Percentiles rank a stretch among this genome's conserved stretches.
Conservation (phyloP, 2,113 vertebrate species). For the Herpetotheres cachinnans region DNA sequence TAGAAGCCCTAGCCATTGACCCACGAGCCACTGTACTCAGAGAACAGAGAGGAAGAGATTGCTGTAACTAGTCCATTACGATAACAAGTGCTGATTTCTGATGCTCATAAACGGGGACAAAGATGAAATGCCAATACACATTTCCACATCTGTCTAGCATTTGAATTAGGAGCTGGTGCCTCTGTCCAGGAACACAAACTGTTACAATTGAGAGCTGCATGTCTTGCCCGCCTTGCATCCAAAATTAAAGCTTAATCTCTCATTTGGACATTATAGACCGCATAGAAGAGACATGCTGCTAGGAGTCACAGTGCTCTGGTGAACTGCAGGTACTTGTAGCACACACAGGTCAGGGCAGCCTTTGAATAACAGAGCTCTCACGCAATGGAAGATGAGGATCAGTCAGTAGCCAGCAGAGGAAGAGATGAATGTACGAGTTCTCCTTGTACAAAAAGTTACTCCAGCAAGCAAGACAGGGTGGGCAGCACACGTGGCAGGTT, state of each 20-base stretch:
- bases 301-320: not conserved
- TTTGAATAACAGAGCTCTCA: not conserved
- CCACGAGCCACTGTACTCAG: accelerated
- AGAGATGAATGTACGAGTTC: not conserved
- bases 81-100: not conserved
- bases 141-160: not conserved
- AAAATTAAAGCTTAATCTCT: not conserved
- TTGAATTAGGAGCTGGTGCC: not conserved
- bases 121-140: not conserved
- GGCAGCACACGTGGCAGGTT: not conserved
- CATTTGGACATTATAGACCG: accelerated
- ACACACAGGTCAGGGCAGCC: not conserved
- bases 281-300: not conserved
- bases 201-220: not conserved
- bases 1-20: not conserved
- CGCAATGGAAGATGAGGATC: no score
- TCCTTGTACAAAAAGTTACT: not conserved
- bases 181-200: not conserved
- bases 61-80: accelerated
- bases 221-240: not conserved
- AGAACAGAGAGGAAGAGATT: no score
- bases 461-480: not conserved
- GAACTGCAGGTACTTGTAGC: no score
- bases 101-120: not conserved
- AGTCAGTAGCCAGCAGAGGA: no score